Evolutionary conservation across 2,113 vertebrate species (phyloP).

Genomic region (Python bivittatus): DNA sequence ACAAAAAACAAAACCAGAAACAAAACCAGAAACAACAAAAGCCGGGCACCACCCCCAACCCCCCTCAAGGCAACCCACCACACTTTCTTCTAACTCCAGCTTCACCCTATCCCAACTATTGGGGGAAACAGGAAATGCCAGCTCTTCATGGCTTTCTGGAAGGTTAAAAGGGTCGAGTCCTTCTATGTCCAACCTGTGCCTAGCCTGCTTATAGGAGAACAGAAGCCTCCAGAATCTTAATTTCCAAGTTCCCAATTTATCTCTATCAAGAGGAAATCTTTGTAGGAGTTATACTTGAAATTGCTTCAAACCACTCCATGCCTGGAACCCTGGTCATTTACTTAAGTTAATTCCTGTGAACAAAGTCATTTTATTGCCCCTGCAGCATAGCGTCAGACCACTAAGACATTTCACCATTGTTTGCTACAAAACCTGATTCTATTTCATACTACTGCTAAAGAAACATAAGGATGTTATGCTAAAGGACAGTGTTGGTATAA

Average conservation of each 20-base stretch:
- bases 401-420: slow-evolving; percentile 25
- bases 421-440: slow-evolving; percentile 25
- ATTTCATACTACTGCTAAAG: background rate
- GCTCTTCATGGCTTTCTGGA: background rate
- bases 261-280: background rate
- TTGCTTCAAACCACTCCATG: background rate
- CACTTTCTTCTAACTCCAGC: background rate
- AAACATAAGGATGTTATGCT: background rate
- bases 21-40: background rate
- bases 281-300: background rate
- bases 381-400: slow-evolving; percentile 7
- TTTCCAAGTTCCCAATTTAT: background rate
- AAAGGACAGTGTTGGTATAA: slow-evolving; percentile 12
- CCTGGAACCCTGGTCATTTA: background rate
- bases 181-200: background rate
- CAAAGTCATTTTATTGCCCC: background rate
- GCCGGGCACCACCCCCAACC: background rate
- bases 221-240: background rate
- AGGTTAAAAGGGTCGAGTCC: background rate
- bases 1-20: background rate
- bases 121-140: background rate
- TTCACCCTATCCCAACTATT: background rate
- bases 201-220: background rate
- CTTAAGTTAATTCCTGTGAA: background rate
- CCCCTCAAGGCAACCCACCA: background rate